Evolutionary conservation across 2,113 vertebrate species (phyloP), one percentile per base, ranked within the genome.

Genomic region (Picathartes gymnocephalus): DNA sequence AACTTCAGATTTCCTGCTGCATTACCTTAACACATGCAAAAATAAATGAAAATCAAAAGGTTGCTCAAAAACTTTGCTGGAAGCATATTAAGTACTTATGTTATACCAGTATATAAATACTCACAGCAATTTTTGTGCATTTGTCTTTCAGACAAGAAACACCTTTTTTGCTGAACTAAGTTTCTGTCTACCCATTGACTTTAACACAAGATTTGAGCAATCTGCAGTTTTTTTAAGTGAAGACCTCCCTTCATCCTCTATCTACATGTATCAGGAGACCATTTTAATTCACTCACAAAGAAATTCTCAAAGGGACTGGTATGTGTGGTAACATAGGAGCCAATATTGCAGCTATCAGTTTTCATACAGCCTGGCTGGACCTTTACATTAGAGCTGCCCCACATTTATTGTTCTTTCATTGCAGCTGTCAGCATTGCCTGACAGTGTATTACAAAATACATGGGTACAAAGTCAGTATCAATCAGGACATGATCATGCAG

Each of bases 321-420:
- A 66, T 95, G 96, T 86, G 92, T 94, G 94, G 98, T 92, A 98
- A 98, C 98, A 98, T 39, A 98, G 97, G 90, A 98, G 96, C 96
- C 98, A 98, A 98, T 98, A 98, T 98, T 98, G 90, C 64, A 98
- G 97, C 98, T 98, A 98, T 99, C 98, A 98, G 97, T 98, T 98
- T 98, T 98, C 98, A 98, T 98, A 98, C 98, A 98, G 96, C 86
- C 95, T 76, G 44, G 94, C 96, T 96, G 98, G 98, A 98, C 98
- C 98, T 98, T 98, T 97, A 96, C 97, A 98, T 98, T 98, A 98
- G 93, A 45, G 96, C 97, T 98, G 98, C 97, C 98, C 98, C 93
- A 95, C 97, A 96, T 96, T 98, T 98, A 98, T 98, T 98, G 98
- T 97, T 98, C 97, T 97, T 97, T 98, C 97, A 98, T 98, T 98